Evolutionary conservation across 2,888 invertebrate species (phyloP).

Genomic region (Nephrocerus scutellatus): DNA sequence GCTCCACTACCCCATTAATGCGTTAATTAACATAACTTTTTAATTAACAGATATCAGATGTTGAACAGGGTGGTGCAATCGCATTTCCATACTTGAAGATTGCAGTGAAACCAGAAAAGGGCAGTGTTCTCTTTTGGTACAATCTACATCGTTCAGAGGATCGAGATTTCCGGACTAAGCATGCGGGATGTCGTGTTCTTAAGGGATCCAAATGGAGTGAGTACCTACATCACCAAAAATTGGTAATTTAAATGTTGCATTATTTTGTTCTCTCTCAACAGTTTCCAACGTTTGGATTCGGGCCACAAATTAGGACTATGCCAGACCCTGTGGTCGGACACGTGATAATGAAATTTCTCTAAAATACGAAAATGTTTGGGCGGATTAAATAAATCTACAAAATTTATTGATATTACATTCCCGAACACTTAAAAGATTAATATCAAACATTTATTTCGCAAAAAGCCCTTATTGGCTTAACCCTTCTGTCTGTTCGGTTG

Average conservation of each 20-base stretch:
- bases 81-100: slow-evolving; percentile 86
- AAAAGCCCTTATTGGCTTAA: too few species aligned
- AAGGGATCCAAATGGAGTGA: slow-evolving; percentile 36
- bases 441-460: too few species aligned
- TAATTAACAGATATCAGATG: slow-evolving; percentile 78
- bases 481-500: too few species aligned
- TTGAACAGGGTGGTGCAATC: slow-evolving; percentile 95
- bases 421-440: too few species aligned
- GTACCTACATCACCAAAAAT: not conserved
- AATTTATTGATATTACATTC: too few species aligned
- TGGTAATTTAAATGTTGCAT: too few species aligned
- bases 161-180: slow-evolving; percentile 36
- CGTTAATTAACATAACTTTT: slow-evolving; percentile 34
- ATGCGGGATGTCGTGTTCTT: slow-evolving; percentile 40
- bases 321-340: slow-evolving; percentile 50
- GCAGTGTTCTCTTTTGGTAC: slow-evolving; percentile 48
- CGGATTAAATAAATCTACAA: too few species aligned
- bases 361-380: slow-evolving; percentile 28
- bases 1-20: not conserved
- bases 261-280: slow-evolving; percentile 32
- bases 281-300: slow-evolving; percentile 87
- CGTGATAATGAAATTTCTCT: slow-evolving; percentile 36
- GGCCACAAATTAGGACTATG: slow-evolving; percentile 74
- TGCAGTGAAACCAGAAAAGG: slow-evolving; percentile 77
- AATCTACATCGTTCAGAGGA: slow-evolving; percentile 37